Base-by-base conservation (phyloP, 1,140 invertebrate genomes). In the Euschistus heros region DNA sequence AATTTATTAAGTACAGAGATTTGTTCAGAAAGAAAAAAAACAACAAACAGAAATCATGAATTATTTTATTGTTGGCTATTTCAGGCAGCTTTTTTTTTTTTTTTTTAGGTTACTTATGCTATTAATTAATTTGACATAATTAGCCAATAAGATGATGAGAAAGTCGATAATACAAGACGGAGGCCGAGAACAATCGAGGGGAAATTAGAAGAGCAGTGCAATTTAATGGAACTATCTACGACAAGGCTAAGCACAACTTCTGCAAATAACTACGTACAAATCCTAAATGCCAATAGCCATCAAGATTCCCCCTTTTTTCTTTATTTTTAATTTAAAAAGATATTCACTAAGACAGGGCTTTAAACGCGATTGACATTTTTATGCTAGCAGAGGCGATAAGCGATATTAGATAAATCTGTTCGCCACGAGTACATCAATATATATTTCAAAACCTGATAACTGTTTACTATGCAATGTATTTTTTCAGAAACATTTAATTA, bases 71-170 rank as follows among this genome's bases (percentile, higher is more conserved):
- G 20, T 22, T 24, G 54, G 20, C 54, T 57, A 57, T 24, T 57
- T 22, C 2, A 57, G 54, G 54, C 24, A 57, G 20, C 54, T 8
- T 37, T 57, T 24, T 47, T 20, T 5, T 8, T 37, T 57, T 24
- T 47, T 20, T 5, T 6, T 24, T 24, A 26, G 54, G 24, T 57
- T 26, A 14, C 18, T 22, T 57, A 27, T 24, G 26, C 24, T 57
- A 17, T 24, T 57, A 57, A 24, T 57, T 57, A 57, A 57, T 57
- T 26, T 57, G 54, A 57, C 54, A 57, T 57, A 24, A 24, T 24
- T 24, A 24, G 22, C 15, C 14, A 24, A 14, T 24, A 24, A 57
- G 24, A 14, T 57, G 47, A 20, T 18, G 22, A 50, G 10, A 22
- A 1, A 50, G 47, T 4, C 14, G 7, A 24, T 57, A 6, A 27